phyloP scores from a whole-genome alignment of 1,140 invertebrate genomes.

The Nephotettix cincticeps region DNA sequence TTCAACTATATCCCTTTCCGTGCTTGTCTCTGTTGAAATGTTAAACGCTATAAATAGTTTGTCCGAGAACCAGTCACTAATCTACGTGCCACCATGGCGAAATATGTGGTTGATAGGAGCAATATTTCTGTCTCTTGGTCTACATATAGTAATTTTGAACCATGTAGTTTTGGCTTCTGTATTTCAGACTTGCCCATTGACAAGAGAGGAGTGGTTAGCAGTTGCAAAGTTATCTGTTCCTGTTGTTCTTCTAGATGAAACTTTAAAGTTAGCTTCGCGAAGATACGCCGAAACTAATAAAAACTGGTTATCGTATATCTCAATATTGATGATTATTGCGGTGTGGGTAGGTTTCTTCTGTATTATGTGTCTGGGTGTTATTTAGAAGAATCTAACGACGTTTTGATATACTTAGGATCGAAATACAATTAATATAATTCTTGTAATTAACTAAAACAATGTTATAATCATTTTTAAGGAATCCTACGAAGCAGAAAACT shows the following conservation, averaged over 20 bases:
- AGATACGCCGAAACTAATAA: slow-evolving; percentile 96
- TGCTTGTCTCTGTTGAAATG: slow-evolving; percentile 99
- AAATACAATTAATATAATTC: too few species aligned
- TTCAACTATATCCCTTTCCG: slow-evolving; percentile 99
- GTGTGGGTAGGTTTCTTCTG: slow-evolving; percentile 91
- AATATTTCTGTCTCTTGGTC: slow-evolving; percentile 97
- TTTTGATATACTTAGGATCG: too few species aligned
- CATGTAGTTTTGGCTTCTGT: slow-evolving; percentile 97
- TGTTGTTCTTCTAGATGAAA: slow-evolving; percentile 98
- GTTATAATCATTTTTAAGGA: too few species aligned
- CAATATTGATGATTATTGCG: slow-evolving; percentile 83
- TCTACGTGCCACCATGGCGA: slow-evolving; percentile 98
- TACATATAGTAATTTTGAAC: slow-evolving; percentile 99
- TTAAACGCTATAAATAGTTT: slow-evolving; percentile 99
- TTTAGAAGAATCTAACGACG: slow-evolving; percentile 35
- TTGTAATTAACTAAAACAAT: too few species aligned
- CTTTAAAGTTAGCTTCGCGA: slow-evolving; percentile 97
- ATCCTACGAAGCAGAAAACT: too few species aligned
- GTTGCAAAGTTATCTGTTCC: slow-evolving; percentile 99
- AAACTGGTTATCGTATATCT: slow-evolving; percentile 60
- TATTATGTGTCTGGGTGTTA: slow-evolving; percentile 50
- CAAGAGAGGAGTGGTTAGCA: slow-evolving; percentile 92
- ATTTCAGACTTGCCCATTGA: slow-evolving; percentile 98
- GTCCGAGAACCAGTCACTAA: slow-evolving; percentile 98
- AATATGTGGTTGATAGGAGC: slow-evolving; percentile 97